Evolutionary conservation across 2,888 invertebrate species (phyloP).

Genomic region (Drosophila crucigera): DNA sequence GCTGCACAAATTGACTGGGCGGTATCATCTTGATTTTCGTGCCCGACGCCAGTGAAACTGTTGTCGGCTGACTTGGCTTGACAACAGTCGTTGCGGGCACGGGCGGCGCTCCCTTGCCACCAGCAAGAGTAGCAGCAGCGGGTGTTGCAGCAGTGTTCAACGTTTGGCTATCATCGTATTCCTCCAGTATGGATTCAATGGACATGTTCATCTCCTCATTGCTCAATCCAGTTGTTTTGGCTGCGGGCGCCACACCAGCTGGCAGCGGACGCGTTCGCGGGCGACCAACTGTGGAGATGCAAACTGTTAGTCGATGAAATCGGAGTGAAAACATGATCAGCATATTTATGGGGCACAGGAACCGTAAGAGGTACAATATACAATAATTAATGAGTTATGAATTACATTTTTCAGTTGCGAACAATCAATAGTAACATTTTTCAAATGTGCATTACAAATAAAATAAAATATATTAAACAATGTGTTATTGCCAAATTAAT

Average conservation of each 20-base stretch:
- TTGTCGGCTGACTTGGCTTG: slow-evolving; percentile 44
- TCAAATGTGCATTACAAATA: not conserved
- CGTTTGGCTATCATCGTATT: slow-evolving; percentile 64
- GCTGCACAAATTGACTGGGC: slow-evolving; percentile 84
- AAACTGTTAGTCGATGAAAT: slow-evolving; percentile 59
- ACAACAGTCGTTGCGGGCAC: slow-evolving; percentile 4
- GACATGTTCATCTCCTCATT: slow-evolving; percentile 84
- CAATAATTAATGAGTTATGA: slow-evolving; percentile 14
- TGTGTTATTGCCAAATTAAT: no score
- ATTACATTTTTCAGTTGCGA: not conserved
- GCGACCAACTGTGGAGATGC: slow-evolving; percentile 86
- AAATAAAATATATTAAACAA: not conserved
- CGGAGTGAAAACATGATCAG: slow-evolving; percentile 32
- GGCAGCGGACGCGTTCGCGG: slow-evolving; percentile 85
- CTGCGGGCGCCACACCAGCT: slow-evolving; percentile 48
- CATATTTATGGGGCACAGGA: slow-evolving; percentile 34
- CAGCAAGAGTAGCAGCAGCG: not conserved
- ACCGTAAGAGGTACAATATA: slow-evolving; percentile 33
- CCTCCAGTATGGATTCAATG: slow-evolving; percentile 84
- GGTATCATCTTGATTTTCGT: slow-evolving; percentile 85
- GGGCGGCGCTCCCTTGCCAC: slow-evolving; percentile 13
- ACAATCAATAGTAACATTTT: not conserved
- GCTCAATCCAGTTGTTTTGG: slow-evolving; percentile 28
- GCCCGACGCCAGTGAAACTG: slow-evolving; percentile 58
- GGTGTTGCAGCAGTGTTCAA: slow-evolving; percentile 6